Evolutionary conservation across 2,113 vertebrate genomes (phyloP).

Genomic region (Stegastes partitus): DNA sequence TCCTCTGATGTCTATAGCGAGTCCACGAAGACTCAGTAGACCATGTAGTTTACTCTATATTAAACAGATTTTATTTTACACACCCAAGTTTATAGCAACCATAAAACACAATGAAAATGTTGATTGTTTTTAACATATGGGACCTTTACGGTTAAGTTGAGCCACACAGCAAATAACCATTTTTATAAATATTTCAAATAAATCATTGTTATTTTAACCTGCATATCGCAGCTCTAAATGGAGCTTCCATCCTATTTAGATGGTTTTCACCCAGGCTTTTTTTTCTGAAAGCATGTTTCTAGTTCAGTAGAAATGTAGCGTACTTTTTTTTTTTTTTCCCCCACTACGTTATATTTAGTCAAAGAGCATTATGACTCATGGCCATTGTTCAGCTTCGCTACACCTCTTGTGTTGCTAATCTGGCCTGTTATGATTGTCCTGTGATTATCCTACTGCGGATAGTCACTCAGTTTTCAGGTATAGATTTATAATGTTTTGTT

Average conservation of each 20-base stretch:
- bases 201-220: background rate
- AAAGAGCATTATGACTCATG: constrained; percentile 69
- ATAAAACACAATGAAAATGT: no score
- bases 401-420: constrained; percentile 68
- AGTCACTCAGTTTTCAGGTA: constrained; percentile 70
- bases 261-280: constrained; percentile 3
- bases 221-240: constrained; percentile 1
- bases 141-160: no score
- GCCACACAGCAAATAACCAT: background rate
- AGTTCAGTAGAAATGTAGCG: constrained; percentile 39
- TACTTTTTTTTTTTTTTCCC: background rate
- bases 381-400: constrained; percentile 69
- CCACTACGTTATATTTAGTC: constrained; percentile 74
- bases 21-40: no score
- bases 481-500: constrained; percentile 66
- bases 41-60: no score
- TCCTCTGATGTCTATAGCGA: no score
- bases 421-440: constrained; percentile 38
- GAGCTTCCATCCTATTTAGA: constrained; percentile 27
- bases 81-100: no score
- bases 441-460: constrained; percentile 63
- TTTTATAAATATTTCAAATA: background rate
- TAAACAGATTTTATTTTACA: no score
- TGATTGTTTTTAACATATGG: no score
- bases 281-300: constrained; percentile 38